Base-by-base conservation (phyloP, 1,140 invertebrate species). In the Scaptodrosophila lebanonensis region DNA sequence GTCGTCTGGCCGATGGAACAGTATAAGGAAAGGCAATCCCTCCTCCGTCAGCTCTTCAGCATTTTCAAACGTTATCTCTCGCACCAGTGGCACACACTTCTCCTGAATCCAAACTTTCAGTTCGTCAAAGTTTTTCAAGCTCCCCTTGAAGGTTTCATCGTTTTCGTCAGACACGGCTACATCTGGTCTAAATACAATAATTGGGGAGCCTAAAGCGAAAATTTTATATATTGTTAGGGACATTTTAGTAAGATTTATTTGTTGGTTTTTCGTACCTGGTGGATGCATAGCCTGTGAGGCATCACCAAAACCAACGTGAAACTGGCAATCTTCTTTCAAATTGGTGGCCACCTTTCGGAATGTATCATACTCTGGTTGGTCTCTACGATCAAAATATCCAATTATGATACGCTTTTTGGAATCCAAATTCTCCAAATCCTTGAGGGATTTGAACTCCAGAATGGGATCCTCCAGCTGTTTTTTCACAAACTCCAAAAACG, bases 41-140 rank as follows among this genome's bases (percentile, higher is more conserved):
- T 99, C 98, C 89, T 99, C 98, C 0, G 98, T 99, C 7, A 99
- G 87, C 88, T 99, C 98, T 88, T 99, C 98, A 13, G 98, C 98
- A 91, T 99, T 99, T 89, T 99, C 97, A 88, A 99, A 99, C 2
- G 97, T 99, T 36, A 99, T 99, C 88, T 98, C 97, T 50, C 94
- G 88, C 0, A 96, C 94, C 15, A 95, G 86, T 1, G 95, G 94
- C 9, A 96, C 93, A 85, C 98, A 99, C 79, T 94, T 95, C 43
- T 94, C 93, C 54, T 94, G 92, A 0, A 94, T 90, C 98, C 97
- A 99, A 45, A 92, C 91, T 67, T 94, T 91, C 1, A 94, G 72
- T 65, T 95, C 93, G 76, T 95, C 94, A 77, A 93, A 95, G 79
- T 90, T 93, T 6, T 87, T 87, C 32, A 94, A 76, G 67, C 90